Evolutionary conservation across 1,140 invertebrate genomes (phyloP).

Genomic region (Ceratina australensis): DNA sequence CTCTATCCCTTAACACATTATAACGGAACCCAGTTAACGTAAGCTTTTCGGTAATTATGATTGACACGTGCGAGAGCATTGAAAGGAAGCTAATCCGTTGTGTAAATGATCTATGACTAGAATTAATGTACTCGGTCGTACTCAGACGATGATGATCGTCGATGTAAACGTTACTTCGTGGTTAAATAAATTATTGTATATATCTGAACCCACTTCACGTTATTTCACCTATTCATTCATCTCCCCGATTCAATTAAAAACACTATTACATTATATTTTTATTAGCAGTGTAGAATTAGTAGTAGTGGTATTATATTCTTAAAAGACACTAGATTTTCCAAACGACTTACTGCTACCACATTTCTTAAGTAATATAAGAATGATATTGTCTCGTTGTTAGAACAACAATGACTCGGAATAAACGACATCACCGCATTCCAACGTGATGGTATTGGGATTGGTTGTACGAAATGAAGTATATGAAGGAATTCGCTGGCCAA

Average conservation of each 20-base stretch:
- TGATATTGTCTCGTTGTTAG: no score
- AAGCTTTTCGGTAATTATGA: not conserved
- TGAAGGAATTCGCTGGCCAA: not conserved
- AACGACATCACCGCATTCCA: no score
- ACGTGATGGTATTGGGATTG: no score
- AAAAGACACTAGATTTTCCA: no score
- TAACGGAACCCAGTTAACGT: constrained; percentile 3
- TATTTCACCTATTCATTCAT: not conserved
- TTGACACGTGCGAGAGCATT: constrained; percentile 16
- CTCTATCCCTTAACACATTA: constrained; percentile 29
- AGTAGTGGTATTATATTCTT: no score
- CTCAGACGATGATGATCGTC: constrained; percentile 73
- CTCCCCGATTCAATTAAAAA: not conserved
- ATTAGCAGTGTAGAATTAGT: no score
- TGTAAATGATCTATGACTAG: constrained; percentile 32
- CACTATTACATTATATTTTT: no score
- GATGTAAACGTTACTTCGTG: constrained; percentile 72
- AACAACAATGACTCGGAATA: no score
- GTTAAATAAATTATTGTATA: constrained; percentile 79
- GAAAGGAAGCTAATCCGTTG: constrained; percentile 10
- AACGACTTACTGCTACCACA: no score
- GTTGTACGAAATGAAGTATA: no score
- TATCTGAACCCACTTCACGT: constrained; percentile 56
- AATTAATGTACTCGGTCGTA: constrained; percentile 63
- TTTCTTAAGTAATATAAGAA: no score